phyloP scores from a whole-genome alignment of 2,888 invertebrate species.

The Pyralis farinalis region DNA sequence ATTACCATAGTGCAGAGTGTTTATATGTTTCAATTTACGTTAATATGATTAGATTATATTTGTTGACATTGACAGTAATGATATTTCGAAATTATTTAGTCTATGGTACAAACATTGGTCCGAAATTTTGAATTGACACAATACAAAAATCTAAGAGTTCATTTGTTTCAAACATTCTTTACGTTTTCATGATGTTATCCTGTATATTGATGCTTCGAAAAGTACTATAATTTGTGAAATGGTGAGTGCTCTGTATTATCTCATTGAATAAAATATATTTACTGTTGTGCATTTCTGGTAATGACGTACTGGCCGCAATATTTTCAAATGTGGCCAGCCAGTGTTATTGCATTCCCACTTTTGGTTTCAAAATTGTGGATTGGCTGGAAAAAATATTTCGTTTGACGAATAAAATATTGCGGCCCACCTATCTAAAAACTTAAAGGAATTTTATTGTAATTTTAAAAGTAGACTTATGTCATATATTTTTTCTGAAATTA shows the following conservation, averaged over 20 bases:
- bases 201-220: background rate
- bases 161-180: too few relatives aligned
- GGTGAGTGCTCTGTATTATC: conserved; percentile 32
- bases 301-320: conserved; percentile 3
- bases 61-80: too few relatives aligned
- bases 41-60: too few relatives aligned
- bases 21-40: too few relatives aligned
- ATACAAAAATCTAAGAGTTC: too few relatives aligned
- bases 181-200: conserved; percentile 45
- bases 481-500: too few relatives aligned
- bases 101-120: too few relatives aligned
- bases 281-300: background rate
- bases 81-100: too few relatives aligned
- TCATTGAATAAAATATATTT: background rate
- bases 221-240: conserved; percentile 7
- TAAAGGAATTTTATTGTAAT: too few relatives aligned
- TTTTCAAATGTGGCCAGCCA: conserved; percentile 8
- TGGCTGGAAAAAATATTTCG: conserved; percentile 38
- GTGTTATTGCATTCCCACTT: conserved; percentile 1
- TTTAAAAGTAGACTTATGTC: too few relatives aligned
- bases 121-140: too few relatives aligned
- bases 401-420: background rate
- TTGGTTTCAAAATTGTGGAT: background rate
- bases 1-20: too few relatives aligned
- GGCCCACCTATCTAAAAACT: background rate